Evolutionary conservation across 2,113 vertebrate genomes (phyloP).

Genomic region (Cathartes aura): DNA sequence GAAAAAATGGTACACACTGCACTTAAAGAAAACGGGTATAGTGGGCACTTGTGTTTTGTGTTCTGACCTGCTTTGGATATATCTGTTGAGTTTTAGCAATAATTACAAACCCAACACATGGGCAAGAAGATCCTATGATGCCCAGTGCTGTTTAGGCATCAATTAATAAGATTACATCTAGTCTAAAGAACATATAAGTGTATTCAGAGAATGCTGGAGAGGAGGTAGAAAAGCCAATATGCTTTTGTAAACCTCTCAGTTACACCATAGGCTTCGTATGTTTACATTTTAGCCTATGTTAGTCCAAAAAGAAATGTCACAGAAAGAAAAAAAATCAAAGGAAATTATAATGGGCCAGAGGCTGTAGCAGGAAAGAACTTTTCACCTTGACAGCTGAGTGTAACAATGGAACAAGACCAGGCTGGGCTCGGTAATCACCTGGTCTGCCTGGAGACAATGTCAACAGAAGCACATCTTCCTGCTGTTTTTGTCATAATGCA

Average conservation of each 20-base stretch:
- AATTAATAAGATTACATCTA: neutral
- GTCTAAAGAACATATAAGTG: neutral
- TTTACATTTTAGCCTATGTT: neutral
- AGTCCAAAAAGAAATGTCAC: neutral
- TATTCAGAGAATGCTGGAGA: neutral
- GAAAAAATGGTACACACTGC: neutral
- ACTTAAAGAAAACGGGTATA: neutral
- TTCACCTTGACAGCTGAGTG: neutral
- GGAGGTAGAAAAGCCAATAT: neutral
- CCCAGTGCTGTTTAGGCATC: neutral
- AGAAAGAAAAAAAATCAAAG: neutral
- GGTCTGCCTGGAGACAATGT: neutral
- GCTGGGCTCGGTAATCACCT: neutral
- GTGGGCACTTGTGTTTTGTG: neutral
- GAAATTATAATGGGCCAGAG: neutral
- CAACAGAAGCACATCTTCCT: neutral
- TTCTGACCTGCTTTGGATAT: neutral
- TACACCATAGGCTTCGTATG: neutral
- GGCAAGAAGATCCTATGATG: neutral
- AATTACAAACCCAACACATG: neutral
- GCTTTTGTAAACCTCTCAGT: neutral
- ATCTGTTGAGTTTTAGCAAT: neutral
- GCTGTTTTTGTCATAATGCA: neutral
- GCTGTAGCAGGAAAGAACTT: neutral
- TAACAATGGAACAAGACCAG: neutral